Evolutionary conservation across 2,888 invertebrate species (phyloP), one percentile per base, ranked within the genome.

Genomic region (Acleris cristana): DNA sequence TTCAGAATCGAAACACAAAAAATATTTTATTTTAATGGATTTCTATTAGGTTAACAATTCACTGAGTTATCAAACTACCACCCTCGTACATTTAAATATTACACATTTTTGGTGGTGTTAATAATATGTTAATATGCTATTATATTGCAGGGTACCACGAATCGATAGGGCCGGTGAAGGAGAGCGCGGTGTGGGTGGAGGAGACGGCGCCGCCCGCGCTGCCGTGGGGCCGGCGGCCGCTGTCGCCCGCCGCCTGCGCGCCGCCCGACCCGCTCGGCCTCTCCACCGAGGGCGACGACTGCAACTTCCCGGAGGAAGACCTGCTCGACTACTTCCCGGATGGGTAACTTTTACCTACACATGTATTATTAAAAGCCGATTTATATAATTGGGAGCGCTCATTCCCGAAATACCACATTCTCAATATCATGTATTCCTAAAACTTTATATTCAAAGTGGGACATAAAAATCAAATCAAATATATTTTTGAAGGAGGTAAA

Each of bases 111-210:
- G 40, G 7, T 18, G 16, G 16, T 48, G 8, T 48, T 48, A 10
- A 48, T 16, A n/a, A 18, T 30, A 54, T 30, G 26, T 1, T 16
- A n/a, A 8, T 48, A 54, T 19, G 26, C 2, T 12, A 58, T 64
- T 30, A 21, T 18, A n/a, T 70, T 76, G 21, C 88, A 92, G 96
- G 97, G 0, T 97, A 96, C 80, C 95, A 97, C 87, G 97, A 97
- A 85, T 95, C 98, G 12, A 96, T 98, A 79, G 97, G 98, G 0
- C 99, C 99, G 0, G 95, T 99, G 74, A 99, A 99, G 85, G 99
- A 99, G 85, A 98, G 98, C 75, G 98, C 99, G 7, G 98, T 99
- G 4, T 99, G 99, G 99, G 97, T 99, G 1, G 99, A 99, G 86
- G 99, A 99, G 89, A 96, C 98, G 0, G 96, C 97, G 1, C 95